These are phyloP conservation scores for Drosophila chauvacae DNA, from an alignment of 1,140 invertebrate species.

Conservation along the genomic window DNA sequence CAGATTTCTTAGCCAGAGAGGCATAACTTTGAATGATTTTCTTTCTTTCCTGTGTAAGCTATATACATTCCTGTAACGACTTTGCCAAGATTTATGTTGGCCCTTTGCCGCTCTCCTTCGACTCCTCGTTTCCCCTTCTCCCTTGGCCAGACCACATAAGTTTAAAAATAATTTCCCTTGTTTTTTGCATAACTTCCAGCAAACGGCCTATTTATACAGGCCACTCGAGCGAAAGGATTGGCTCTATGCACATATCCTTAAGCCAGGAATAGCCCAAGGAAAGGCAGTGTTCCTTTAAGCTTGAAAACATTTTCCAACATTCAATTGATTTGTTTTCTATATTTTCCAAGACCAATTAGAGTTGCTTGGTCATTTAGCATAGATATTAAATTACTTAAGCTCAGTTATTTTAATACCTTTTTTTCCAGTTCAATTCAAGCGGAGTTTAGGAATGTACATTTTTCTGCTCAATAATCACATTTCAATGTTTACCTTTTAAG, in stretches of 20 bases:
- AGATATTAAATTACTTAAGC: neutral
- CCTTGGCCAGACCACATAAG: slow-evolving; percentile 11
- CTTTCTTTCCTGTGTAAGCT: neutral
- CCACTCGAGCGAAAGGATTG: slow-evolving; percentile 27
- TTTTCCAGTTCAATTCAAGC: neutral
- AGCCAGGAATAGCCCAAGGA: slow-evolving; percentile 1
- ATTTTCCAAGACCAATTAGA: neutral
- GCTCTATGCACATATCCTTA: neutral
- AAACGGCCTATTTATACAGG: slow-evolving; percentile 50
- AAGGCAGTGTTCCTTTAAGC: neutral
- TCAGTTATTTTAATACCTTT: neutral
- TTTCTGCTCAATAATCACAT: neutral
- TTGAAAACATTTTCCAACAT: slow-evolving; percentile 6
- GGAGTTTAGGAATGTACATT: neutral
- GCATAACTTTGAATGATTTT: neutral
- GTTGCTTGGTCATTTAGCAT: neutral
- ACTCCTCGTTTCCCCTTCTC: neutral
- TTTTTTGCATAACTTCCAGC: slow-evolving; percentile 40
- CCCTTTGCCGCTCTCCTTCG: neutral
- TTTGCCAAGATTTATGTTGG: slow-evolving; percentile 34
- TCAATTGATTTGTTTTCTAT: neutral
- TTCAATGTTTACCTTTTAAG: slow-evolving; percentile 3
- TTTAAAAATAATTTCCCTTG: slow-evolving; percentile 47
- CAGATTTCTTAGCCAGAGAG: neutral
- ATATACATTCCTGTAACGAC: slow-evolving; percentile 28